Percentiles rank a stretch among this genome's conserved stretches.
phyloP scores from a whole-genome alignment of 2,113 vertebrate genomes.

The Peucedramus taeniatus region DNA sequence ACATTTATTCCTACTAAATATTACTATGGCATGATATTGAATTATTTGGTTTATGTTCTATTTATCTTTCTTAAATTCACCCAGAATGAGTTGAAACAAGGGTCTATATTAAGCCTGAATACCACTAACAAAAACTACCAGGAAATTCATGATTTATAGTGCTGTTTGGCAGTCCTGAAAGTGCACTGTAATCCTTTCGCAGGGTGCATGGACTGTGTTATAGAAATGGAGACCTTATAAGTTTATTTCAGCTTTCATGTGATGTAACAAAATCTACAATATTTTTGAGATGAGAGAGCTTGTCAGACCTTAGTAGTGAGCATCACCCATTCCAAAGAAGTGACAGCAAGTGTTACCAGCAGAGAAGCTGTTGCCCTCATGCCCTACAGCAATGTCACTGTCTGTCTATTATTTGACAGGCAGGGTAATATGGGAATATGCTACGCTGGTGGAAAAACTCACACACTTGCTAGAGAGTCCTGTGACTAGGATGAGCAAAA shows the following conservation, averaged over 20 bases:
- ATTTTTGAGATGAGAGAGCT: constrained; percentile 51
- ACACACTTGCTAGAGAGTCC: not conserved
- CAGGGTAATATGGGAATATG: constrained; percentile 52
- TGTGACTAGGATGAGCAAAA: not conserved
- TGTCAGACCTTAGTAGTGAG: constrained; percentile 49
- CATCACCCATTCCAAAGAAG: constrained; percentile 50
- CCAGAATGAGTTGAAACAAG: not conserved
- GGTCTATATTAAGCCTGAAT: not conserved
- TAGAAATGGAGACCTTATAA: not conserved
- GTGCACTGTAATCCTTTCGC: not conserved
- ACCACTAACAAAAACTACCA: not conserved
- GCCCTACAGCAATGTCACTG: constrained; percentile 46
- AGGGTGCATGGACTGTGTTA: not conserved
- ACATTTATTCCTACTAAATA: not conserved
- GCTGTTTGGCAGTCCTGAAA: not conserved
- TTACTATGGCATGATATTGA: not conserved
- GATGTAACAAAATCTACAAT: constrained; percentile 7
- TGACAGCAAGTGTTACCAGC: constrained; percentile 54
- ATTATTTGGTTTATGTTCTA: not conserved
- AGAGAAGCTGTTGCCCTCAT: constrained; percentile 38
- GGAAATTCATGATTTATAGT: not conserved
- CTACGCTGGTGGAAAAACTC: not conserved
- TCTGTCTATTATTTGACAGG: constrained; percentile 61
- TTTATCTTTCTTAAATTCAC: not conserved
- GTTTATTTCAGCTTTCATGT: constrained; percentile 2